A percentile compares a stretch with the other conserved stretches of the same genome.
Conservation (phyloP, 2,797 vertebrate species). For the Novumbra hubbsi region DNA sequence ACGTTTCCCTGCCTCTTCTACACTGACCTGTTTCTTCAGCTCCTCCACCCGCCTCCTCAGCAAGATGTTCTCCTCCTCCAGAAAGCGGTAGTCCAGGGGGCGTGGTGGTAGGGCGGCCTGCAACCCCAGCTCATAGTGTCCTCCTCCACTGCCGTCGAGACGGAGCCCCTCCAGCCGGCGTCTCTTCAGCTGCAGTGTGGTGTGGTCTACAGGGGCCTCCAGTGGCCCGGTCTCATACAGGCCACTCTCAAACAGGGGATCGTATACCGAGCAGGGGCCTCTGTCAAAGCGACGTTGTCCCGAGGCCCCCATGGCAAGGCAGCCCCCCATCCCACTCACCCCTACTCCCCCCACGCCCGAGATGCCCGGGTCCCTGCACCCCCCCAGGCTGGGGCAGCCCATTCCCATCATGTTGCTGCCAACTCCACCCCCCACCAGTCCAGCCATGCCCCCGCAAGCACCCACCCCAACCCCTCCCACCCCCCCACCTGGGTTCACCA, state of each 20-base stretch:
- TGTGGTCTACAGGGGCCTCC: constrained; percentile 84
- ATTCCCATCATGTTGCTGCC: constrained; percentile 71
- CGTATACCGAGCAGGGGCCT: constrained; percentile 78
- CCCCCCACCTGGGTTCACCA: constrained; percentile 63
- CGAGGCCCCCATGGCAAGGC: constrained; percentile 63
- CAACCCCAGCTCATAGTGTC: constrained; percentile 80
- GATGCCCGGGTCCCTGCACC: constrained; percentile 73
- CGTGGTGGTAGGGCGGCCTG: constrained; percentile 74
- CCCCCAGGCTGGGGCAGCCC: constrained; percentile 71
- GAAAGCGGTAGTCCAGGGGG: constrained; percentile 86
- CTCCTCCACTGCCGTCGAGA: constrained; percentile 66
- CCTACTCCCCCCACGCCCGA: constrained; percentile 64
- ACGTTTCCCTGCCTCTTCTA: neutral
- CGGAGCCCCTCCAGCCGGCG: constrained; percentile 87
- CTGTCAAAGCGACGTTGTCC: constrained; percentile 74
- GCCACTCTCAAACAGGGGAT: constrained; percentile 78
- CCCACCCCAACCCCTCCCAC: constrained; percentile 57
- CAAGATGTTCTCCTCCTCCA: constrained; percentile 93
- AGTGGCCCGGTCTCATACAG: constrained; percentile 76
- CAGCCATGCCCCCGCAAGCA: constrained; percentile 68
- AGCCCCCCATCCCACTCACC: constrained; percentile 66
- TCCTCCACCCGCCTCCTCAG: constrained; percentile 93
- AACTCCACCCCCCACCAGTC: constrained; percentile 68
- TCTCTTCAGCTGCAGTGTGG: constrained; percentile 86
- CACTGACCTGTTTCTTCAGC: constrained; percentile 91